Evolutionary conservation across 2,113 vertebrate species (phyloP).

Genomic region (Sinocyclocheilus anophthalmus): DNA sequence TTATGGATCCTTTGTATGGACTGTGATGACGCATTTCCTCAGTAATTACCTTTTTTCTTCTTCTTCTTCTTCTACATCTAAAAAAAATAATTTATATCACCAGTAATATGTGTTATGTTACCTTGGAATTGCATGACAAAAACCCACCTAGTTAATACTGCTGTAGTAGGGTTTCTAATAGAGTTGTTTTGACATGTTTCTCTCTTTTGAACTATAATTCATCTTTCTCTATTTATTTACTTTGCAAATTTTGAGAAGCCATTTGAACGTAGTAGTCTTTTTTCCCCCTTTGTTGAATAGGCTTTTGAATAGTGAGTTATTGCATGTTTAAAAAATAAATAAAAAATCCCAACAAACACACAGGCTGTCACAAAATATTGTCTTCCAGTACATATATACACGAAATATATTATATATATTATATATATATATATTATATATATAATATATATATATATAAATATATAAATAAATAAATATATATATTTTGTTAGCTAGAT

Average conservation of each 20-base stretch:
- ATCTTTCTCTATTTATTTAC: not conserved
- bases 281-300: not conserved
- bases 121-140: not conserved
- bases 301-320: slow-evolving; percentile 1
- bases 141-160: not conserved
- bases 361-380: too few species aligned
- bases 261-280: not conserved
- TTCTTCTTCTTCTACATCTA: not conserved
- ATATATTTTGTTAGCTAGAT: too few species aligned
- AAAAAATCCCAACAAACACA: too few species aligned
- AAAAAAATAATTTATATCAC: not conserved
- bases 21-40: not conserved
- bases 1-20: not conserved
- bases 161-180: not conserved
- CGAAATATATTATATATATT: too few species aligned
- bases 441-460: too few species aligned
- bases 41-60: not conserved
- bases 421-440: too few species aligned
- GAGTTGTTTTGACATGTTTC: not conserved
- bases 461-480: too few species aligned
- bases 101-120: not conserved
- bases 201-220: not conserved
- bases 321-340: not conserved
- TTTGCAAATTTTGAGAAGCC: not conserved
- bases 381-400: too few species aligned